These are phyloP conservation scores for Circaetus cinerascens DNA, from an alignment of 2,113 vertebrate species.

Conservation along the genomic window DNA sequence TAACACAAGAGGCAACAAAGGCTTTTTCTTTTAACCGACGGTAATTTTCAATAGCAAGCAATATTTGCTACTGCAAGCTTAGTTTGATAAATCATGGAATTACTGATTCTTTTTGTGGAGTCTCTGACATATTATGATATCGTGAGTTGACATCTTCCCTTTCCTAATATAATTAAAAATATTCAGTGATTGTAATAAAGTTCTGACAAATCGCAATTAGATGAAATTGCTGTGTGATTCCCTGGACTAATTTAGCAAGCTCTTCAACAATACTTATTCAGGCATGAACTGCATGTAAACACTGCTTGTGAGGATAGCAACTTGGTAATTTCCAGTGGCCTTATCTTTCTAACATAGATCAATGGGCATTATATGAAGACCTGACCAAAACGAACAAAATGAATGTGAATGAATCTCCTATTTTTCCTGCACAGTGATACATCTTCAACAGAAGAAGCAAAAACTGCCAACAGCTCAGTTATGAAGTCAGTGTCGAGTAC, in stretches of 20 bases:
- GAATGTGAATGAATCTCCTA: background rate
- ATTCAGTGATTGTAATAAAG: conserved; percentile 13
- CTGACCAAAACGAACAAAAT: background rate
- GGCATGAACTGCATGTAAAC: background rate
- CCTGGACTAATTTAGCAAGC: conserved; percentile 39
- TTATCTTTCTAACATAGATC: background rate
- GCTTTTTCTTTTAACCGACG: background rate
- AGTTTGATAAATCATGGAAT: background rate
- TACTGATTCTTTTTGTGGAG: background rate
- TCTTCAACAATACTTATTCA: conserved; percentile 9
- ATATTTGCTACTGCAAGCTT: accelerated
- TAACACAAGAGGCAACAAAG: background rate
- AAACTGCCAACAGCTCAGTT: background rate
- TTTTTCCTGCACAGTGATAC: background rate
- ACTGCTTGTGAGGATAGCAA: background rate
- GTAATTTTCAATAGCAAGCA: background rate
- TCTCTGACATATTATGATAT: background rate
- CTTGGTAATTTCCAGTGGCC: background rate
- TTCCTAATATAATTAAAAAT: conserved; percentile 46
- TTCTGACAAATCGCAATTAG: conserved; percentile 46
- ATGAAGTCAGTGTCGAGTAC: background rate
- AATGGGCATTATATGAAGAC: background rate
- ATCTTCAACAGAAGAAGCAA: background rate
- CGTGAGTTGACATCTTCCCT: background rate
- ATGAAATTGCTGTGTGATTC: conserved; percentile 41